Conservation (phyloP, 2,113 vertebrate species). For the Myodes glareolus region DNA sequence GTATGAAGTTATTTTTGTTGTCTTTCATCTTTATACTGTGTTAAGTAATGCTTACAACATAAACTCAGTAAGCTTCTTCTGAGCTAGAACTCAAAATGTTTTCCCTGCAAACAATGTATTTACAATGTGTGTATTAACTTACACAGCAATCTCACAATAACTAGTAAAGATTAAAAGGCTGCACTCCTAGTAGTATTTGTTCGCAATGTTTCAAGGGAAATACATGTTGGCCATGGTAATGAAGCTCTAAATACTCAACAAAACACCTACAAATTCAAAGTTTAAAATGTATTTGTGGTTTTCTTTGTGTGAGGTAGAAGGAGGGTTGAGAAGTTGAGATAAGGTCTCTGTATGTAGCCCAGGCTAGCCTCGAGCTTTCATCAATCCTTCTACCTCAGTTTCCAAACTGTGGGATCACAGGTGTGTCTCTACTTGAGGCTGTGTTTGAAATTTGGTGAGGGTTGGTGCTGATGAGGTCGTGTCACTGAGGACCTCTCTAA, state of each 20-base stretch:
- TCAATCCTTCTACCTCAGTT: background rate
- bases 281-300: conserved; percentile 67
- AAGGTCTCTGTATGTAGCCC: background rate
- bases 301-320: background rate
- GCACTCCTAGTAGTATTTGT: conserved; percentile 84
- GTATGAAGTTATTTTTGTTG: conserved; percentile 69
- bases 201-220: conserved; percentile 81
- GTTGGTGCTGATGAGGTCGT: background rate
- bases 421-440: background rate
- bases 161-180: conserved; percentile 87
- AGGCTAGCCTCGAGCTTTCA: background rate
- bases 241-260: conserved; percentile 83
- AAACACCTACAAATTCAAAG: conserved; percentile 76
- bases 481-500: background rate
- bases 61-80: conserved; percentile 79
- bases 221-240: conserved; percentile 82
- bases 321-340: background rate
- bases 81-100: conserved; percentile 79
- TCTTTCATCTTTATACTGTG: conserved; percentile 79
- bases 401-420: background rate
- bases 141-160: conserved; percentile 89
- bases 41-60: conserved; percentile 76
- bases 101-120: conserved; percentile 88
- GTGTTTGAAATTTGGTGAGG: background rate
- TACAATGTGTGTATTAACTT: conserved; percentile 87